Conservation (phyloP, 1,140 invertebrate genomes). For the Neotoxoptera formosana region DNA sequence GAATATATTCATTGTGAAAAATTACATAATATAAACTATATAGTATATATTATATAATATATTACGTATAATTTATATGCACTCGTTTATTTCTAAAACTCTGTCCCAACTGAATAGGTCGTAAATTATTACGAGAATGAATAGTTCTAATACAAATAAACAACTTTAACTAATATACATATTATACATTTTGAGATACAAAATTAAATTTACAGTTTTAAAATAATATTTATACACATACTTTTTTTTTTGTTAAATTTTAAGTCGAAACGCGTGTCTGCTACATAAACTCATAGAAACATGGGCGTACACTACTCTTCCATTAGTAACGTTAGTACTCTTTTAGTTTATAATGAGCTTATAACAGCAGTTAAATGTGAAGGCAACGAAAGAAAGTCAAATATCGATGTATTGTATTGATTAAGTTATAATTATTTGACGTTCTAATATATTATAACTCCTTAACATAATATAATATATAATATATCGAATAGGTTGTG, state of each 20-base stretch:
- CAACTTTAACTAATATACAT: background rate
- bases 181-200: background rate
- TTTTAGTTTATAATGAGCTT: background rate
- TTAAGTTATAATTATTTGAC: background rate
- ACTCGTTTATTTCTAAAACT: background rate
- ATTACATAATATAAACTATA: background rate
- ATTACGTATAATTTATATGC: background rate
- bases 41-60: background rate
- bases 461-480: no score
- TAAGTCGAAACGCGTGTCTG: background rate
- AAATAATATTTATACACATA: background rate
- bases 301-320: background rate
- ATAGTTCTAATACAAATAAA: background rate
- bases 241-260: background rate
- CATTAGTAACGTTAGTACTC: background rate
- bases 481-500: background rate
- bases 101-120: background rate
- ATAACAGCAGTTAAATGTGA: background rate
- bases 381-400: background rate
- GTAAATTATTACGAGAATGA: background rate
- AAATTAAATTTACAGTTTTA: background rate
- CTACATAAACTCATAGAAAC: background rate
- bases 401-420: background rate
- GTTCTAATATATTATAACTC: background rate
- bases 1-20: background rate